Evolutionary conservation across 2,888 invertebrate species (phyloP), one percentile per base, ranked within the genome.

Genomic region (Agonopterix heracliana): DNA sequence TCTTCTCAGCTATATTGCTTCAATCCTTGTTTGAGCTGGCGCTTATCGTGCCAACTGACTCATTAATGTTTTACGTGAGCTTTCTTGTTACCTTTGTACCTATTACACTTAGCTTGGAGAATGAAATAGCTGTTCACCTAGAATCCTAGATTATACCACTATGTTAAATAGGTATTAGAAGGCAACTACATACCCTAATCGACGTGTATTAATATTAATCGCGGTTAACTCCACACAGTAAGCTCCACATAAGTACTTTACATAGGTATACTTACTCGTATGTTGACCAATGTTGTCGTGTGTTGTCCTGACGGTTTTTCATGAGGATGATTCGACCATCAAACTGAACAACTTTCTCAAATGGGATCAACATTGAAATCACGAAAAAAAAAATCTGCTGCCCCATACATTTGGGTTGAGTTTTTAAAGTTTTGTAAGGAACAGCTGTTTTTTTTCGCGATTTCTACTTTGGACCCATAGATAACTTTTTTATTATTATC

Each of bases 31-130:
- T 70, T 71, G 66, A 71, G 57, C 63, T 53, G 54, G 50, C 56
- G 66, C 70, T 77, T 76, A 76, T 79, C 70, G 64, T 60, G 56
- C 60, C 64, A 66, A 73, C 70, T 68, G 68, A 63, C 68, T 72
- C 71, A 74, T 79, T 77, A 74, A 71, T 68, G 65, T 68, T 70
- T 71, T 76, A 75, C 70, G 68, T 71, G 69, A 69, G 64, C 64
- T 68, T 68, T 65, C 46, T 46, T 45, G n/a, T 38, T 41, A 48
- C 42, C 36, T 45, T n/a, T 4, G 26, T 8, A 41, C 26, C 17
- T 45, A 34, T 2, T 17, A 26, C 2, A 14, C 14, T 14, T n/a
- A 11, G 8, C 14, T 14, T n/a, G 5, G 8, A n/a, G 38, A n/a
- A 38, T 38, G 11, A 38, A 38, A 10, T 38, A 38, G 38, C n/a